Base-by-base conservation (phyloP, 1,140 invertebrate species). In the Laodelphax striatellus region DNA sequence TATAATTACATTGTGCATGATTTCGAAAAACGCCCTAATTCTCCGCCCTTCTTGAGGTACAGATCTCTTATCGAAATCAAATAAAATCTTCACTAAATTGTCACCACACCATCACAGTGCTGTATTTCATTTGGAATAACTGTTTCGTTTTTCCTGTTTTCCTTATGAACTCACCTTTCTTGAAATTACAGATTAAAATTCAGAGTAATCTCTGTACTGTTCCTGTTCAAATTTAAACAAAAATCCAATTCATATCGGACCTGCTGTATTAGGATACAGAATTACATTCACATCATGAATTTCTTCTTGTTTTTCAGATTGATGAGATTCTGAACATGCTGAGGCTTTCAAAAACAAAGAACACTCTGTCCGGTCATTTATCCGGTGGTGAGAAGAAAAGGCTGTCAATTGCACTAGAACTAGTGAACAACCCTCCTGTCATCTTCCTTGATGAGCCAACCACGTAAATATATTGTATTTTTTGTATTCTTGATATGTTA, bases 361-460 rank as follows among this genome's bases (percentile, higher is more conserved):
- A 91, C 61, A 95, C 92, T 0, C 70, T 80, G 22, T 84, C 86
- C 0, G 77, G 81, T 52, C 79, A 77, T 52, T 75, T 97, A 2
- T 97, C 93, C 0, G 94, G 94, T 0, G 95, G 95, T 0, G 93
- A 97, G 73, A 82, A 82, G 55, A 98, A 97, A 72, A 77, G 94
- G 31, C 74, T 98, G 6, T 91, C 90, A 0, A 94, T 97, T 38
- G 94, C 93, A 8, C 71, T 95, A 21, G 94, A 97, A 75, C 77
- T 98, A 11, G 78, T 97, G 14, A 94, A 95, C 73, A 97, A 97
- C 74, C 95, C 95, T n/a, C 90, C 93, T 1, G 83, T 97, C 2
- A 77, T 91, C 61, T 90, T 91, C 68, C 71, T 91, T 5, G 88
- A 91, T 68, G 87, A 91, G 71, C 87, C 88, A 0, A 91, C 88